Percentiles rank a stretch among this genome's conserved stretches.
These are phyloP conservation scores for Aspidoscelis tigris DNA, from an alignment of 2,113 vertebrate species.

Conservation along the genomic window DNA sequence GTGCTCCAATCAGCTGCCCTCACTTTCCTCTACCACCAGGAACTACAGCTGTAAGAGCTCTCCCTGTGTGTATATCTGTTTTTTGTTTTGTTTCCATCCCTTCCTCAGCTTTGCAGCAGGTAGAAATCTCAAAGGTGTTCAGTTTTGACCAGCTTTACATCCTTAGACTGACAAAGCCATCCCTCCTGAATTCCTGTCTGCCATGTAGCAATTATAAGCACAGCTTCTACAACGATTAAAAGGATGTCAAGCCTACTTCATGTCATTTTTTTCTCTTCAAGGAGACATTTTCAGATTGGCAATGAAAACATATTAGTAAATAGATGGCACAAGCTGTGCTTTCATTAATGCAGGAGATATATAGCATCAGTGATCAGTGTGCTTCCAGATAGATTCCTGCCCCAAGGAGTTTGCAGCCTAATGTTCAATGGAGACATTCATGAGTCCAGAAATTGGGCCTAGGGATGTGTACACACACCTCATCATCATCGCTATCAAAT, in stretches of 20 bases:
- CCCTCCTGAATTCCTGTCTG: not conserved
- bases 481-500: no score
- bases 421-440: no score
- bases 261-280: conserved; percentile 37
- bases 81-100: not conserved
- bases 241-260: not conserved
- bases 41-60: no score
- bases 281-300: conserved; percentile 42
- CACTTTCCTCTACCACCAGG: no score
- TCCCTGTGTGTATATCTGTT: no score
- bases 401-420: not conserved
- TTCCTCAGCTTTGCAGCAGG: not conserved
- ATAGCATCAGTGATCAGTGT: not conserved
- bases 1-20: no score
- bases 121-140: not conserved
- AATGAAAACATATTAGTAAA: conserved; percentile 33
- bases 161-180: not conserved
- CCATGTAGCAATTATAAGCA: not conserved
- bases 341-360: not conserved
- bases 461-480: no score
- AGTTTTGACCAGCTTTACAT: not conserved
- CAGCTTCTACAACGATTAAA: not conserved
- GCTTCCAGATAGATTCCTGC: not conserved
- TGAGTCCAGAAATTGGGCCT: no score
- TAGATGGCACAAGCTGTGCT: not conserved